phyloP scores from a whole-genome alignment of 2,797 vertebrate species.

The Linurgus olivaceus region DNA sequence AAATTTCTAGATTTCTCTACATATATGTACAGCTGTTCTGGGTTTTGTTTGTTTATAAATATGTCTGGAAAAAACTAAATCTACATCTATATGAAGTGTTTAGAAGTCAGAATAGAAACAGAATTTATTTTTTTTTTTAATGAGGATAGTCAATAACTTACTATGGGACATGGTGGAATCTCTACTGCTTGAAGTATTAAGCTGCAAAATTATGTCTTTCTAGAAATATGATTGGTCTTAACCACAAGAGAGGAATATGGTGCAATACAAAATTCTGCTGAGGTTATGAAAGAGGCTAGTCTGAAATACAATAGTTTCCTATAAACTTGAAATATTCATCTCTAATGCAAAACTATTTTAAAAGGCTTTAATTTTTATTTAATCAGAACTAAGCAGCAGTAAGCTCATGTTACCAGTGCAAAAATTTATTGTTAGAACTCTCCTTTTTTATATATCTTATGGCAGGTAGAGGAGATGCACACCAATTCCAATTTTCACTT shows the following conservation, averaged over 20 bases:
- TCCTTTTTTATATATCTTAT: not conserved
- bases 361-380: not conserved
- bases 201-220: not conserved
- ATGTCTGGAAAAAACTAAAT: not conserved
- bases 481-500: not conserved
- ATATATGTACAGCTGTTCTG: not conserved
- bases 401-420: not conserved
- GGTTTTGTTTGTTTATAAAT: not conserved
- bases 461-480: not conserved
- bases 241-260: not conserved
- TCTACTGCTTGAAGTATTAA: not conserved
- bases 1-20: not conserved
- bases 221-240: not conserved
- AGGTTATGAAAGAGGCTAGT: not conserved
- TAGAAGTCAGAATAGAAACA: not conserved
- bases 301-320: not conserved
- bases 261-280: not conserved
- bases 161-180: not conserved
- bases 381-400: not conserved
- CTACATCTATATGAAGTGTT: not conserved
- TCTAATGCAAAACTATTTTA: not conserved
- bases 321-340: not conserved
- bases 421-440: not conserved
- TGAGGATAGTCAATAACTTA: not conserved
- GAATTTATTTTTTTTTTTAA: not conserved